Conservation (phyloP, 2,888 invertebrate species). For the Phyllotreta cruciferae region DNA sequence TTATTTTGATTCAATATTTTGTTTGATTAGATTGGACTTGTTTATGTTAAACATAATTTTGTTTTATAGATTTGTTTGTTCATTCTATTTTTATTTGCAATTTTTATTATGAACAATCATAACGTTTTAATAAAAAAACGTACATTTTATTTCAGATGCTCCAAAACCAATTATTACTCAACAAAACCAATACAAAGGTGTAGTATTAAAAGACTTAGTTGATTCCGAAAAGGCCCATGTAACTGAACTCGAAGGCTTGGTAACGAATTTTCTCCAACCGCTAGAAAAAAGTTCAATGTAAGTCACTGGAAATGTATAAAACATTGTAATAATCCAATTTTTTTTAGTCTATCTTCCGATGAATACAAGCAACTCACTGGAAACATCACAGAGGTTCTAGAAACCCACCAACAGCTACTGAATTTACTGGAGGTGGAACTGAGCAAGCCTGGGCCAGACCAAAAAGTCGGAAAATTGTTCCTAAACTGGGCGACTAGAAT, state of each 20-base stretch:
- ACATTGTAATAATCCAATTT: neutral
- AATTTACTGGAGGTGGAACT: conserved; percentile 81
- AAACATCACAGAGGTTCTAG: conserved; percentile 87
- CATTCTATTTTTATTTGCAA: neutral
- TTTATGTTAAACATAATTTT: neutral
- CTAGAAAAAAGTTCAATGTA: conserved; percentile 87
- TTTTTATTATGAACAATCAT: neutral
- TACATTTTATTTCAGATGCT: conserved; percentile 57
- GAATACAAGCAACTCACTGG: conserved; percentile 89
- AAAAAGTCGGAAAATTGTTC: conserved; percentile 91
- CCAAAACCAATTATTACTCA: conserved; percentile 69
- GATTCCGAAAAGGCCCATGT: conserved; percentile 94
- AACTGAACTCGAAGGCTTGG: conserved; percentile 84
- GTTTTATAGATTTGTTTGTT: neutral
- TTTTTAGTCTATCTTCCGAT: conserved; percentile 75
- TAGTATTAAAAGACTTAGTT: conserved; percentile 87
- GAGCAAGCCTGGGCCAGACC: conserved; percentile 73
- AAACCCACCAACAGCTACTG: conserved; percentile 83
- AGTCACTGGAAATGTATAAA: conserved; percentile 54
- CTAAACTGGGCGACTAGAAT: conserved; percentile 82
- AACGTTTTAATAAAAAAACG: neutral
- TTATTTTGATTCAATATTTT: too few species aligned
- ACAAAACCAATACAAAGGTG: conserved; percentile 79
- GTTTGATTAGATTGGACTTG: too few species aligned
- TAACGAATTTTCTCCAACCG: conserved; percentile 87